Evolutionary conservation across 2,888 invertebrate genomes (phyloP), one percentile per base, ranked within the genome.

Genomic region (Magallana nippona): DNA sequence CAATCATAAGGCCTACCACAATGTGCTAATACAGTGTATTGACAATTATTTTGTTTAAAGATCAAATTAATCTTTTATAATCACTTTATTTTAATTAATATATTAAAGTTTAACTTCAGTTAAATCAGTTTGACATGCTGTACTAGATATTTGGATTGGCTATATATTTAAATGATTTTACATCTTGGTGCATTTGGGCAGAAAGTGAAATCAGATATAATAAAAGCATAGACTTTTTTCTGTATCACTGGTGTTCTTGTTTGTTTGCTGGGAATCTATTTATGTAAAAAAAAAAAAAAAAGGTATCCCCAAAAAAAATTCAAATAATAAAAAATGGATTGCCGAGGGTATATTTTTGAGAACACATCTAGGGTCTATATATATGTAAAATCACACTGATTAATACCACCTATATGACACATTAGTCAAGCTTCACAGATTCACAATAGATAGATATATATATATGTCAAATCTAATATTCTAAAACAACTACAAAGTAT

Each of bases 361-460:
- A 44, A 44, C 44, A 71, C 71, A 71, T 22, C 32, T 71, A 71
- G 32, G 27, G 71, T 60, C n/a, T 15, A 71, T 71, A 71, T 63
- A 63, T 27, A 32, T 3, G 71, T 71, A 71, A 71, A 27, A 27
- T 32, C 71, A 71, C 71, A 71, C 71, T 27, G 71, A 27, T 71
- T 71, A 71, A 27, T 71, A 71, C 10, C 32, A 13, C 32, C 71
- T 71, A 71, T 5, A 5, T 27, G 10, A 71, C 22, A 71, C 71
- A 71, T 71, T 71, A 71, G 71, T 71, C 71, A 71, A 71, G 71
- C 71, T 71, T 22, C 71, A 71, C 71, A 71, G 22, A 27, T 22
- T 15, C 22, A 19, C 32, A 27, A 27, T 27, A 22, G 27, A 63
- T 63, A 63, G 27, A 71, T 71, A 71, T 71, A 22, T 71, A 27